These are phyloP conservation scores for Hoplostethus mediterraneus DNA, from an alignment of 2,797 vertebrate genomes.

Conservation along the genomic window DNA sequence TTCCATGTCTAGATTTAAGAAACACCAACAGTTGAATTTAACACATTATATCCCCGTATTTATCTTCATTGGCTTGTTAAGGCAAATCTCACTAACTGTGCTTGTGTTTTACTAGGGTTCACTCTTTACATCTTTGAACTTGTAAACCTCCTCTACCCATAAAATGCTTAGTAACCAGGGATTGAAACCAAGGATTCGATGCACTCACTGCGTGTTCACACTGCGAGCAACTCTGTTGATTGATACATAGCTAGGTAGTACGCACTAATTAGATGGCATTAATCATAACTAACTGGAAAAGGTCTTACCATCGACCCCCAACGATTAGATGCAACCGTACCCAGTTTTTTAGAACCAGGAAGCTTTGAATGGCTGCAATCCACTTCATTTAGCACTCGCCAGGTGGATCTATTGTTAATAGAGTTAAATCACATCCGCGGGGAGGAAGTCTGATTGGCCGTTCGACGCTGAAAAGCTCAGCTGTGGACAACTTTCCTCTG, in stretches of 20 bases:
- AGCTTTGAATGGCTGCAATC: too few relatives aligned
- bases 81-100: slow-evolving; percentile 54
- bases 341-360: too few relatives aligned
- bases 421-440: too few relatives aligned
- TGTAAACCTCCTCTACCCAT: neutral
- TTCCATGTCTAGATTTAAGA: slow-evolving; percentile 48
- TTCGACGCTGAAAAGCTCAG: too few relatives aligned
- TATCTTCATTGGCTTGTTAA: slow-evolving; percentile 60
- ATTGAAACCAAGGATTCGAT: neutral
- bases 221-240: neutral
- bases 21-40: slow-evolving; percentile 33
- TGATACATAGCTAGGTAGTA: neutral
- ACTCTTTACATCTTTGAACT: neutral
- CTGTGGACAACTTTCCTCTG: too few relatives aligned
- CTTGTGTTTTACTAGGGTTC: slow-evolving; percentile 8
- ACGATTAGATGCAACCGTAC: too few relatives aligned
- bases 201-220: slow-evolving; percentile 6
- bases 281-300: neutral
- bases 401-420: too few relatives aligned
- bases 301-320: too few relatives aligned
- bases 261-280: neutral
- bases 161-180: neutral
- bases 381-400: too few relatives aligned
- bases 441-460: too few relatives aligned
- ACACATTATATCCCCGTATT: slow-evolving; percentile 47